These are phyloP conservation scores for Peromyscus eremicus DNA, from an alignment of 2,797 vertebrate genomes.

Conservation along the genomic window DNA sequence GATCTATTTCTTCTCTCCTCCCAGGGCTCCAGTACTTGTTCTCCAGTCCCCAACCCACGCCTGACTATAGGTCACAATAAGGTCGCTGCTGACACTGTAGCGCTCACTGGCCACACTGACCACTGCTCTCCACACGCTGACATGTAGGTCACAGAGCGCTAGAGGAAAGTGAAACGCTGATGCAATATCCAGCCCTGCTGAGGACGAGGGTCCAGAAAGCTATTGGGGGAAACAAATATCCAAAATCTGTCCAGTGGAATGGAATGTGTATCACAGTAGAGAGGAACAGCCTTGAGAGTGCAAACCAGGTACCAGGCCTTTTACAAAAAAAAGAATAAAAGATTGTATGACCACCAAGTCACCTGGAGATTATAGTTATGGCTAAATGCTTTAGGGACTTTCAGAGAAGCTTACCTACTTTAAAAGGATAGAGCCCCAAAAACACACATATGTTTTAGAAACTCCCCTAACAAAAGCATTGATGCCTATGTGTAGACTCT, in stretches of 20 bases:
- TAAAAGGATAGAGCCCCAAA: constrained; percentile 42
- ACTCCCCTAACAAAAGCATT: constrained; percentile 45
- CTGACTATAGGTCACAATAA: background rate
- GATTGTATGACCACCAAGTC: background rate
- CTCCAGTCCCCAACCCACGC: background rate
- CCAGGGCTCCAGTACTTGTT: background rate
- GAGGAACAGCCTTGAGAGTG: background rate
- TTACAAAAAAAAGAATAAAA: background rate
- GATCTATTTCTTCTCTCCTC: background rate
- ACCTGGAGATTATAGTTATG: background rate
- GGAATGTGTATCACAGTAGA: background rate
- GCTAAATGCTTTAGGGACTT: constrained; percentile 21
- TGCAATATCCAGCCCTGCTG: background rate
- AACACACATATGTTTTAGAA: constrained; percentile 34
- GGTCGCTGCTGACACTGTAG: background rate
- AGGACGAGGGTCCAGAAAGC: background rate
- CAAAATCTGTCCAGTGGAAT: background rate
- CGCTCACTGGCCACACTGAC: background rate
- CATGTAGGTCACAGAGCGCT: constrained; percentile 45
- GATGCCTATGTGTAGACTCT: constrained; percentile 37
- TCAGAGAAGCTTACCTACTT: constrained; percentile 21
- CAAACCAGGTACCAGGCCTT: background rate
- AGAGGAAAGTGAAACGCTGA: constrained; percentile 65
- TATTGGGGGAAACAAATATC: background rate
- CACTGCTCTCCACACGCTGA: background rate